Evolutionary conservation across 2,797 vertebrate species (phyloP), one percentile per base, ranked within the genome.

Genomic region (Enteromius thamalakanensis): DNA sequence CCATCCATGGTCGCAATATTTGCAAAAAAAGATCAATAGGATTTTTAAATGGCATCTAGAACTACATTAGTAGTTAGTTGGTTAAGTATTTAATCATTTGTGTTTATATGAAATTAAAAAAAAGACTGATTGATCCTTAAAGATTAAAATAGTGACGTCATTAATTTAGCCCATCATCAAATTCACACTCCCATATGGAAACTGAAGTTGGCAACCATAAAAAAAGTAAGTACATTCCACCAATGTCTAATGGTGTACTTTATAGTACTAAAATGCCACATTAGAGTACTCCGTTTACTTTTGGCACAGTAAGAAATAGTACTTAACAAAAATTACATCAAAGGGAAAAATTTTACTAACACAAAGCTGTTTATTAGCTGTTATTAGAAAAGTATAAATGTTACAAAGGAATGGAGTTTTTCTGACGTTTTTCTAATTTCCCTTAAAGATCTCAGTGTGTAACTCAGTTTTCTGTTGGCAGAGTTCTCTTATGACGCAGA

Each of bases 401-500:
- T 4, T 32, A 6, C 32, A 26, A 72, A 49, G 5, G 26, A 26
- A 26, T 26, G 26, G 26, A 26, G 26, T 26, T 26, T 26, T 26
- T 26, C 26, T 26, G 26, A 26, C 26, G 26, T 26, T 72, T 69
- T 79, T 71, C 2, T 51, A 40, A 64, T 49, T 62, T 3, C 6
- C 32, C 42, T 70, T 37, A 51, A 26, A 42, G 49, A 32, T 58
- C 23, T 62, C 21, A 76, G 15, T 37, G 68, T 21, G 40, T 37
- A 45, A 67, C 51, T 37, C 65, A 6, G 3, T 71, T 47, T 75
- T 65, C 51, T 45, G 14, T 70, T 78, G 49, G 32, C 23, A 81
- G 58, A 58, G 60, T 47, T 53, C 47, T 49, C 62, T 77, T 65
- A 80, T 21, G 58, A 82, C 76, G 58, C 29, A 62, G 80, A 68